These are phyloP conservation scores for Lipophrys pholis DNA, from an alignment of 2,113 vertebrate genomes.

Conservation along the genomic window DNA sequence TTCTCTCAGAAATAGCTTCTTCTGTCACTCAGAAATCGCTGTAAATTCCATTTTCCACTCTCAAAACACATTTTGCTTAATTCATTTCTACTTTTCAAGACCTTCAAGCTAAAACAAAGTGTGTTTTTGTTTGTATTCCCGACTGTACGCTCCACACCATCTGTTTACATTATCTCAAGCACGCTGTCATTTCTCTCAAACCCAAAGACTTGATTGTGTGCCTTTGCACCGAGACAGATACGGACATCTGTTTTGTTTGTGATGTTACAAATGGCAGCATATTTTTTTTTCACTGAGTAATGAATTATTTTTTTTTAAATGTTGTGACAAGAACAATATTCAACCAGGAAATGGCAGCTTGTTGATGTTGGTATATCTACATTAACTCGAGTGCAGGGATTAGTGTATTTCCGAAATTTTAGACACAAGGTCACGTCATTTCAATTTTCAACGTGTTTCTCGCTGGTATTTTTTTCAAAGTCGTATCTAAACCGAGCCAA, in stretches of 20 bases:
- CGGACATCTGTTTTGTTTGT: conserved; percentile 25
- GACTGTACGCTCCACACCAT: conserved; percentile 32
- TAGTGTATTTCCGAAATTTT: neutral
- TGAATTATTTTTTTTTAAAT: neutral
- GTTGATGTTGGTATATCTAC: neutral
- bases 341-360: neutral
- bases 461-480: conserved; percentile 14
- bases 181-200: conserved; percentile 26
- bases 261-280: conserved; percentile 9
- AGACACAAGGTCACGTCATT: neutral
- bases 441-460: neutral
- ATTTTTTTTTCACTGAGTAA: neutral
- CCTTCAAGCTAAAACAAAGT: conserved; percentile 22
- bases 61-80: conserved; percentile 29
- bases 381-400: neutral
- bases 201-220: conserved; percentile 2
- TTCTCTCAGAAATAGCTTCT: conserved; percentile 4
- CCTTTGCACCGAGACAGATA: conserved; percentile 16
- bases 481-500: conserved; percentile 19
- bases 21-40: conserved; percentile 4
- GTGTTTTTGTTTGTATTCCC: conserved; percentile 34
- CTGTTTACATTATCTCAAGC: conserved; percentile 49
- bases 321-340: neutral
- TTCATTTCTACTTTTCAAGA: conserved; percentile 46
- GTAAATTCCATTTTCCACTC: neutral